phyloP scores from a whole-genome alignment of 2,888 invertebrate genomes.

The Pachycephus smyrnensis region DNA sequence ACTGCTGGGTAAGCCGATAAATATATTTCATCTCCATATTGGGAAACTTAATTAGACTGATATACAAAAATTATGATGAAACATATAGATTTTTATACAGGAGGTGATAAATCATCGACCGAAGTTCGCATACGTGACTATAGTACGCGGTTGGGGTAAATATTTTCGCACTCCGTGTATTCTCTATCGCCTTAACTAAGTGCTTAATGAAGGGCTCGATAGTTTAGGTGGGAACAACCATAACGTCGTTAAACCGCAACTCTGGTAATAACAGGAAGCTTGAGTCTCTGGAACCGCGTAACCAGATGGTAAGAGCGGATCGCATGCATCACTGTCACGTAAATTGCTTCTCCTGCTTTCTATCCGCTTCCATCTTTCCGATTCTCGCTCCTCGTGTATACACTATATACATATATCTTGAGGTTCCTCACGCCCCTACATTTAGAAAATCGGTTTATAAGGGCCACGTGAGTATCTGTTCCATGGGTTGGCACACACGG shows the following conservation, averaged over 20 bases:
- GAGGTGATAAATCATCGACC: neutral
- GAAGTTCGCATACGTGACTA: neutral
- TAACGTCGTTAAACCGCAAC: constrained; percentile 47
- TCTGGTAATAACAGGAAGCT: constrained; percentile 41
- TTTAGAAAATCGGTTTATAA: constrained; percentile 26
- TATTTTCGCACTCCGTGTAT: neutral
- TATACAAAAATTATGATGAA: neutral
- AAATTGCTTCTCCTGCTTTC: constrained; percentile 35
- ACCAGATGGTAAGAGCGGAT: constrained; percentile 42
- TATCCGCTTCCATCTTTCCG: constrained; percentile 3
- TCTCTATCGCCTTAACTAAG: neutral
- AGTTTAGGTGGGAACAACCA: constrained; percentile 15
- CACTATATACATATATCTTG: neutral
- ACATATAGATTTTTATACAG: neutral
- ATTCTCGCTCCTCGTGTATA: neutral
- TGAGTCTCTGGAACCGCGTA: constrained; percentile 30
- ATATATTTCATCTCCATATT: neutral
- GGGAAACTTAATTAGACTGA: neutral
- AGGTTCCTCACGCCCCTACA: constrained; percentile 11
- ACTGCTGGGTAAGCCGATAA: neutral
- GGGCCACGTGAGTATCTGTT: constrained; percentile 10
- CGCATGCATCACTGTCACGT: constrained; percentile 42
- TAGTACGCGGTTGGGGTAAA: neutral
- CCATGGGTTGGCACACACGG: neutral
- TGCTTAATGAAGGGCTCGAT: constrained; percentile 19